Evolutionary conservation across 2,888 invertebrate species (phyloP), one percentile per base, ranked within the genome.

Genomic region (Ditylenchus weischeri): DNA sequence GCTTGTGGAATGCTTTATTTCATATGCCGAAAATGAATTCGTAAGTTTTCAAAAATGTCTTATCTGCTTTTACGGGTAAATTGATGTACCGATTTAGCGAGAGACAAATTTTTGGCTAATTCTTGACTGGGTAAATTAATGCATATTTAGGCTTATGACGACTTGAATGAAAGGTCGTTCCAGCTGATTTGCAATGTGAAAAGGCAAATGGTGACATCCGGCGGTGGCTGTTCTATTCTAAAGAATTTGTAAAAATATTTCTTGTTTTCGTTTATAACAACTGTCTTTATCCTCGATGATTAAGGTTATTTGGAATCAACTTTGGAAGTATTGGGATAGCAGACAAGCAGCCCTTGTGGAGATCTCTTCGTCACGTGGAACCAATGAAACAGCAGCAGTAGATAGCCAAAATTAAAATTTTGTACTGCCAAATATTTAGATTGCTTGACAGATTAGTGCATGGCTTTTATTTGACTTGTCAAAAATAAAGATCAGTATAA

Each of bases 251-350:
- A 18, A 54, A 2, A 10, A 18, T 54, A 54, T 54, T 54, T 21
- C 3, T 5, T 19, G 21, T 54, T 23, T 13, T 54, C 21, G 54
- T 11, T 54, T 18, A 13, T 1, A 13, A 43, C 8, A 43, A n/a
- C n/a, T n/a, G 11, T 43, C 43, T 43, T 43, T 43, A 43, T 15
- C 43, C 8, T 6, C 15, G 43, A 6, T 43, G 8, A 43, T 66
- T 38, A 6, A 67, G 67, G 18, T 50, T 67, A n/a, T 67, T 67
- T 47, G 67, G 67, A 8, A 50, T 21, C 15, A 60, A 63, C n/a
- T 67, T 54, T 23, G 35, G 35, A 23, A 60, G 49, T 23, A 58
- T 64, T 23, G 67, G 64, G 36, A 62, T 29, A 21, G 60, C 64
- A 21, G 64, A 59, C 10, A 59, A 15, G n/a, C 23, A 59, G 35